A percentile compares a stretch with the other conserved stretches of the same genome.
Evolutionary conservation across 2,888 invertebrate genomes (phyloP).

Genomic region (Tryphoninae sp.): DNA sequence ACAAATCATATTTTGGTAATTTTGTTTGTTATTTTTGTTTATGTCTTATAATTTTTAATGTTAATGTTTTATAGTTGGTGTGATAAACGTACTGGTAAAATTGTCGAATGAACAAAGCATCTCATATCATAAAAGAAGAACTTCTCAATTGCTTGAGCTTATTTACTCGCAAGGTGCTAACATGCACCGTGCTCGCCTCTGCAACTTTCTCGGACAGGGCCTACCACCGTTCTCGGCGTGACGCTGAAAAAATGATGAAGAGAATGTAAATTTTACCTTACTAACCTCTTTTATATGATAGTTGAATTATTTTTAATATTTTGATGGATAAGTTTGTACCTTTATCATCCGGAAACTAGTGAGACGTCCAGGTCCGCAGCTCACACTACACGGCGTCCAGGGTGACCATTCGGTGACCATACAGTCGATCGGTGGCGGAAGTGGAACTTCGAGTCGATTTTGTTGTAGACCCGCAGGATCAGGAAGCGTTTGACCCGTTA

Average conservation of each 20-base stretch:
- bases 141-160: background rate
- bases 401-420: conserved; percentile 90
- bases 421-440: conserved; percentile 84
- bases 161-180: conserved; percentile 75
- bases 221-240: conserved; percentile 85
- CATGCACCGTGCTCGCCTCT: conserved; percentile 84
- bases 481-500: conserved; percentile 67
- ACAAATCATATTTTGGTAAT: too few relatives aligned
- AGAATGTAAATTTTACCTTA: background rate
- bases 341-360: conserved; percentile 85
- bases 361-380: conserved; percentile 90
- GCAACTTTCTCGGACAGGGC: conserved; percentile 84
- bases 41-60: too few relatives aligned
- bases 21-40: too few relatives aligned
- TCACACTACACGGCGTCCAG: conserved; percentile 91
- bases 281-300: conserved; percentile 9
- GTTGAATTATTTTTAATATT: conserved; percentile 2
- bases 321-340: conserved; percentile 76
- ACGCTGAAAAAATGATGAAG: conserved; percentile 78
- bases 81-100: too few relatives aligned
- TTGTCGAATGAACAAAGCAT: too few relatives aligned
- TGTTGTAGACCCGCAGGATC: conserved; percentile 54
- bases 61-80: too few relatives aligned
- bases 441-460: conserved; percentile 48
- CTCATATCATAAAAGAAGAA: too few relatives aligned